phyloP scores from a whole-genome alignment of 2,888 invertebrate genomes.

The Oscheius sp. region DNA sequence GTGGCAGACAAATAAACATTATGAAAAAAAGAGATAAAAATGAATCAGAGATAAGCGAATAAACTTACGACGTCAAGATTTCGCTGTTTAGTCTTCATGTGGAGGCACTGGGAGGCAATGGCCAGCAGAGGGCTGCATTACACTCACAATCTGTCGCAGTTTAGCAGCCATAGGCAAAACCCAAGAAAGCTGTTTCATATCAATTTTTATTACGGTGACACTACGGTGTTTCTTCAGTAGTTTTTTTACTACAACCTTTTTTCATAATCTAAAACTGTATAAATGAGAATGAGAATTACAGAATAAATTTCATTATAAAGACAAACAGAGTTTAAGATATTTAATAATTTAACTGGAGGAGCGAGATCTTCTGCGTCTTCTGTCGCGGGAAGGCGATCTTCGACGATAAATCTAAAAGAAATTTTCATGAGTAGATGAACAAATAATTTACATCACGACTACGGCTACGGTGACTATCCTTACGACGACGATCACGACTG shows the following conservation, averaged over 20 bases:
- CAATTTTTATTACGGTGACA: too few relatives aligned
- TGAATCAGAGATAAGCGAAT: neutral
- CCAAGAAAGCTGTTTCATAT: too few relatives aligned
- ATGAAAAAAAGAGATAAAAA: neutral
- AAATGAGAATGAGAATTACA: too few relatives aligned
- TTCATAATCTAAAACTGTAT: too few relatives aligned
- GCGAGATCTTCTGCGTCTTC: slow-evolving; percentile 9
- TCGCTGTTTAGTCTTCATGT: slow-evolving; percentile 23
- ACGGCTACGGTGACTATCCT: neutral
- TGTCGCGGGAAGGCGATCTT: slow-evolving; percentile 1
- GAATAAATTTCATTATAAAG: too few relatives aligned
- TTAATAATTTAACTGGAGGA: slow-evolving; percentile 5
- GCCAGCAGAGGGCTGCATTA: too few relatives aligned
- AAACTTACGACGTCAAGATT: slow-evolving; percentile 60
- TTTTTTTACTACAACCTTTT: too few relatives aligned
- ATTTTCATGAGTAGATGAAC: neutral
- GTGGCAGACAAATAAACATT: slow-evolving; percentile 17
- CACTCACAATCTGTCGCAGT: too few relatives aligned
- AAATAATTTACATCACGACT: neutral
- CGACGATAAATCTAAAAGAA: slow-evolving; percentile 8
- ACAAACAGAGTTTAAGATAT: too few relatives aligned
- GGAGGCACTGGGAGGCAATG: too few relatives aligned
- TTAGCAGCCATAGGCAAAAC: too few relatives aligned
- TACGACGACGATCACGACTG: neutral
- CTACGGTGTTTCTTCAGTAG: too few relatives aligned